Base-by-base conservation (phyloP, 2,113 vertebrate species). In the Rhegmatorhina hoffmannsi region DNA sequence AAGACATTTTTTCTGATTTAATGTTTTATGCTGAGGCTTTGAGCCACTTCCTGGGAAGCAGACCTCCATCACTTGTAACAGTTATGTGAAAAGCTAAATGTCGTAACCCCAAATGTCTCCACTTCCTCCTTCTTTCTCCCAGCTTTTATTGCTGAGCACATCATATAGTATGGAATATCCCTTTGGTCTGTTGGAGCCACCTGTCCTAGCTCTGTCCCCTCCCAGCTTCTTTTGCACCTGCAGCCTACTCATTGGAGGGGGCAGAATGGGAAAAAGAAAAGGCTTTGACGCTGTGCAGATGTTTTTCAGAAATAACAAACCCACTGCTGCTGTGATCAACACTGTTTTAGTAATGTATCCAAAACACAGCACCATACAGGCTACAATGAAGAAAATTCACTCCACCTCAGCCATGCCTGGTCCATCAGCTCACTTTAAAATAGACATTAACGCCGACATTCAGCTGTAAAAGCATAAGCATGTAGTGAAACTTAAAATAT, bases 21-120 rank as follows among this genome's bases (percentile, higher is more conserved):
- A 40, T 24, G 4, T 34, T 78, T 47, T 64, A 3, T 33, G 81
- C 29, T 80, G 55, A 75, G 16, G 23, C 4, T 58, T 17, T 67
- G 59, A 82, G 14, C 12, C 14, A 23, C 36, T 47, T 70, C 13
- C 17, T 46, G 44, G 70, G 70, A 73, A 68, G 28, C 24, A 56
- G 31, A 53, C 4, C 11, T 19, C 70, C 31, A 58, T 38, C 19
- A 58, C 3, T 2, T 46, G 28, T 24, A 53, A 34, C 0, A 3
- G 10, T 24, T 49, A 62, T 5, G 3, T 53, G 11, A 18, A 17
- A 46, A 82, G 19, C 26, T 17, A 50, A 58, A 58, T 7, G 5
- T 5, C 18, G 26, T 56, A 70, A 55, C 3, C 15, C 15, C 13
- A 60, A 55, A 21, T 2, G 0, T 36, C 4, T 17, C 8, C 2